A percentile compares a stretch with the other conserved stretches of the same genome.
These are phyloP conservation scores for Torymus auratus DNA, from an alignment of 2,888 invertebrate species.

Conservation along the genomic window DNA sequence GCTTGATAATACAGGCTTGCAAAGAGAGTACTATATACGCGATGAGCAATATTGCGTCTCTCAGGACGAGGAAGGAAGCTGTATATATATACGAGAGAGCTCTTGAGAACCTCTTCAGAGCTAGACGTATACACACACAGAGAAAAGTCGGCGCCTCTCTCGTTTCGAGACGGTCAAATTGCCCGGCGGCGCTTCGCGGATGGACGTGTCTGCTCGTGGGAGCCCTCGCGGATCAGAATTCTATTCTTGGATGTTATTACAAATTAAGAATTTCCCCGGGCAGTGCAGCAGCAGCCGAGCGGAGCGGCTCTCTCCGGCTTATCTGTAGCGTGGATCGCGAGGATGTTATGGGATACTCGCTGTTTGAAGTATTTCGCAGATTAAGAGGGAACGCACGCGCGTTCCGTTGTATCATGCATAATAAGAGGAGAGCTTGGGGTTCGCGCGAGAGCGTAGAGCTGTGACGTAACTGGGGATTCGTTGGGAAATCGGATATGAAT, in stretches of 20 bases:
- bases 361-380: background rate
- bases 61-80: slow-evolving; percentile 28
- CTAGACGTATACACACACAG: slow-evolving; percentile 1
- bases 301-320: background rate
- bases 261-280: slow-evolving; percentile 51
- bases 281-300: background rate
- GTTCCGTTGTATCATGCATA: slow-evolving; percentile 43
- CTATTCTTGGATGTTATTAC: slow-evolving; percentile 56
- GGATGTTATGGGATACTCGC: too few species aligned
- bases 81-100: background rate
- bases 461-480: slow-evolving; percentile 1
- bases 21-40: slow-evolving; percentile 9
- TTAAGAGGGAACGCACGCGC: slow-evolving; percentile 11
- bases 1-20: slow-evolving; percentile 34
- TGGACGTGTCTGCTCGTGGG: slow-evolving; percentile 32
- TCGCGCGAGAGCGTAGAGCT: background rate
- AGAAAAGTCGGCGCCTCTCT: slow-evolving; percentile 36
- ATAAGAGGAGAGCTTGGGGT: slow-evolving; percentile 16
- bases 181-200: slow-evolving; percentile 37
- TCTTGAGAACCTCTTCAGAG: background rate
- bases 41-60: slow-evolving; percentile 37
- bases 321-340: slow-evolving; percentile 5
- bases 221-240: slow-evolving; percentile 27
- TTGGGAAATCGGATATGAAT: too few species aligned
- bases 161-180: slow-evolving; percentile 55